phyloP scores from a whole-genome alignment of 2,797 vertebrate genomes.

The Lepidocolaptes lacrymiger region DNA sequence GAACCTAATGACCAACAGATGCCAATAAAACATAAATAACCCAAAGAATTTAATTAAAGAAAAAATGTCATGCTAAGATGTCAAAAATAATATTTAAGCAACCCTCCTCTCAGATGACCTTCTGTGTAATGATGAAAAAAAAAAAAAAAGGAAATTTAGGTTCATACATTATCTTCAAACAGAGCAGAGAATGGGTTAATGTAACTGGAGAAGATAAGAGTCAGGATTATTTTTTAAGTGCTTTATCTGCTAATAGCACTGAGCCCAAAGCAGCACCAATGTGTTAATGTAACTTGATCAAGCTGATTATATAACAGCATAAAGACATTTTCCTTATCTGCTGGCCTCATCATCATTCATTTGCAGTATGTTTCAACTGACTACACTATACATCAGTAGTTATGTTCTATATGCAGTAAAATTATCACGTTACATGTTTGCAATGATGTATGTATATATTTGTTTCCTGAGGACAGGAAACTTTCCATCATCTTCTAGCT shows the following conservation, averaged over 20 bases:
- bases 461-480: neutral
- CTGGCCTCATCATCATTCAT: conserved; percentile 58
- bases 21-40: conserved; percentile 47
- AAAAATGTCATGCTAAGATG: neutral
- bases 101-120: neutral
- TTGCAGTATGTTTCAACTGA: conserved; percentile 26
- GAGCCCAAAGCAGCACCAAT: conserved; percentile 15
- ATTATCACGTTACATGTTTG: conserved; percentile 27
- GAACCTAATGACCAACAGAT: conserved; percentile 36
- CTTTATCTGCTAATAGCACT: conserved; percentile 25
- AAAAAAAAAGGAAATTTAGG: neutral
- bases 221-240: conserved; percentile 40
- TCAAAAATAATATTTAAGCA: neutral
- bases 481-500: neutral
- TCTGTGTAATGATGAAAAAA: neutral
- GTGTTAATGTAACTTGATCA: conserved; percentile 59
- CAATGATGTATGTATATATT: neutral
- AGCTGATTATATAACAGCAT: conserved; percentile 33
- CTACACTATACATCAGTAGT: conserved; percentile 37
- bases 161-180: neutral
- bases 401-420: conserved; percentile 41
- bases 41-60: neutral
- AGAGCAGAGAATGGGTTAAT: neutral
- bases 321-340: conserved; percentile 28
- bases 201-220: conserved; percentile 11